Evolutionary conservation across 2,888 invertebrate genomes (phyloP).

Genomic region (Xanthostigma xanthostigma): DNA sequence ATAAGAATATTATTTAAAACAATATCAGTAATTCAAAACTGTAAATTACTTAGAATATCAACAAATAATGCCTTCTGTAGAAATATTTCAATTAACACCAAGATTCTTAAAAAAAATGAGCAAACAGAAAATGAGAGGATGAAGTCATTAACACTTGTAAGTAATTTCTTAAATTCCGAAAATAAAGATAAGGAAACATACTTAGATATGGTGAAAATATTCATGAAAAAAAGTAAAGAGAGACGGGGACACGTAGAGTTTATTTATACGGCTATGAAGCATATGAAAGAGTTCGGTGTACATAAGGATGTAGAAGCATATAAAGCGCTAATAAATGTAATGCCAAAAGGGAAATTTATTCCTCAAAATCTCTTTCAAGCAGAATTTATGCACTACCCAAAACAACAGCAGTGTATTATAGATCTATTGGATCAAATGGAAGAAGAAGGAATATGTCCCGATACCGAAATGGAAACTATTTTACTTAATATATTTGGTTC

Average conservation of each 20-base stretch:
- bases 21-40: too few relatives aligned
- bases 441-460: constrained; percentile 60
- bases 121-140: neutral
- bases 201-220: constrained; percentile 58
- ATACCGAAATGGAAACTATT: constrained; percentile 72
- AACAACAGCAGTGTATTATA: constrained; percentile 89
- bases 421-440: constrained; percentile 92
- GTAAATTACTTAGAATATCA: too few relatives aligned
- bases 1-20: too few relatives aligned
- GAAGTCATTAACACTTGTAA: constrained; percentile 28
- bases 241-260: constrained; percentile 87
- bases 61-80: too few relatives aligned
- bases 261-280: constrained; percentile 73
- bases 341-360: constrained; percentile 81
- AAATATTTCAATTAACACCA: too few relatives aligned
- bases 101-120: too few relatives aligned
- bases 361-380: constrained; percentile 70
- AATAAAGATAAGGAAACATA: constrained; percentile 52
- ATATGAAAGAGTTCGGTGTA: constrained; percentile 82
- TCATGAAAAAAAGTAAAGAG: constrained; percentile 48
- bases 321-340: constrained; percentile 66
- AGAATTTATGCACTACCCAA: constrained; percentile 87
- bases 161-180: constrained; percentile 33
- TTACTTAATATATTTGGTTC: constrained; percentile 73
- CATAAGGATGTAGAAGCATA: constrained; percentile 76